Conservation (phyloP, 2,888 invertebrate species). For the Euproctis similis region DNA sequence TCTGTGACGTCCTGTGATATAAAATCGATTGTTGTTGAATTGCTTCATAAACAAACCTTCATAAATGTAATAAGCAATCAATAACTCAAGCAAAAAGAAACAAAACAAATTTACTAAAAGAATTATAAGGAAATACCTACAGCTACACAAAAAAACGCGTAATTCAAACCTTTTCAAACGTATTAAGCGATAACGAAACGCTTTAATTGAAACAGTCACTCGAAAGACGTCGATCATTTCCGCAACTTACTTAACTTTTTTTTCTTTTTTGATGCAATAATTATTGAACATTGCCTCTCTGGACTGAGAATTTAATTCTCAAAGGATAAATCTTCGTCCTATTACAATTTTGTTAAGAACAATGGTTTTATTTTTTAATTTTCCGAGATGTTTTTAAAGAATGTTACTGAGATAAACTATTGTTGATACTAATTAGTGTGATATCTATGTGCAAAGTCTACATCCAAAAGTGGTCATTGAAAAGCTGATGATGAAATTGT, state of each 20-base stretch:
- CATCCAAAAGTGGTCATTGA: no score
- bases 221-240: slow-evolving; percentile 6
- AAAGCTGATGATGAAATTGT: no score
- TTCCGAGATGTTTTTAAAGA: no score
- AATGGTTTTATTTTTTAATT: no score
- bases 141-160: no score
- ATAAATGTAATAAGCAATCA: not conserved
- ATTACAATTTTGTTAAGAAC: not conserved
- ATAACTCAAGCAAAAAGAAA: not conserved
- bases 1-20: no score
- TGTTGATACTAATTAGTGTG: no score
- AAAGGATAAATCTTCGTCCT: not conserved
- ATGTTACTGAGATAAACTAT: no score
- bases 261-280: slow-evolving; percentile 3
- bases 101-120: no score
- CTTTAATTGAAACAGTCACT: slow-evolving; percentile 13
- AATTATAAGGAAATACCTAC: slow-evolving; percentile 6
- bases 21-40: no score
- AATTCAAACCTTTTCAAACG: slow-evolving; percentile 13
- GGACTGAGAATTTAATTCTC: not conserved
- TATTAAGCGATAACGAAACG: slow-evolving; percentile 6
- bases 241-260: slow-evolving; percentile 10
- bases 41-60: no score
- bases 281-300: not conserved
- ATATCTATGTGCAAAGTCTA: no score